Base-by-base conservation (phyloP, 2,888 invertebrate genomes). In the Drosophila meridiana region DNA sequence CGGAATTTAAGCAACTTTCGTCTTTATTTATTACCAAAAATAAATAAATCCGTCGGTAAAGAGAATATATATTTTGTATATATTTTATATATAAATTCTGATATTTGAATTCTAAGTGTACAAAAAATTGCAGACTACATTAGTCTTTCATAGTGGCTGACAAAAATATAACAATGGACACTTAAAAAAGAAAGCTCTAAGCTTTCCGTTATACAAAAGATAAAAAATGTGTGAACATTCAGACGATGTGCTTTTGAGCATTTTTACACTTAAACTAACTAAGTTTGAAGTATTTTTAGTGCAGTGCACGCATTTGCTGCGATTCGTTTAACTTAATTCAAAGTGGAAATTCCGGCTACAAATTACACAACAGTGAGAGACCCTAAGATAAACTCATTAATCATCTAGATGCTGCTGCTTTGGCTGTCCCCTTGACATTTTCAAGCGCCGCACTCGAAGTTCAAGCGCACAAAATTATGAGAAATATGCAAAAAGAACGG, bases 391-490 rank as follows among this genome's bases (percentile, higher is more conserved):
- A 76, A 56, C 80, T 64, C 77, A 78, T 78, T 78, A 68, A 78
- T 80, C 77, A 78, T 67, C 20, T 30, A 42, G 38, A 13, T 40
- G 26, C 43, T 52, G 52, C 11, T 63, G 34, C 47, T 48, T 43
- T 34, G 38, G 42, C 14, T 45, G 48, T 14, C 69, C 61, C 63
- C 76, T 80, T 80, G 77, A 80, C 76, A 78, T 75, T 80, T 78
- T 26, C 66, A 63, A 45, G 60, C 45, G 65, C 60, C 60, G 52
- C 71, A 65, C 78, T 80, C 55, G 58, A 76, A 67, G 71, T 67
- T 80, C 62, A 66, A 64, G 80, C 60, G 57, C 38, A 62, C 56
- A 61, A 75, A 78, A 76, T 80, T 78, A 76, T 78, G 81, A 76
- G 61, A 64, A 76, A 72, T 76, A 68, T 80, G 71, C 64, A 62